phyloP scores from a whole-genome alignment of 2,113 vertebrate species.

The Chloropsis hardwickii region DNA sequence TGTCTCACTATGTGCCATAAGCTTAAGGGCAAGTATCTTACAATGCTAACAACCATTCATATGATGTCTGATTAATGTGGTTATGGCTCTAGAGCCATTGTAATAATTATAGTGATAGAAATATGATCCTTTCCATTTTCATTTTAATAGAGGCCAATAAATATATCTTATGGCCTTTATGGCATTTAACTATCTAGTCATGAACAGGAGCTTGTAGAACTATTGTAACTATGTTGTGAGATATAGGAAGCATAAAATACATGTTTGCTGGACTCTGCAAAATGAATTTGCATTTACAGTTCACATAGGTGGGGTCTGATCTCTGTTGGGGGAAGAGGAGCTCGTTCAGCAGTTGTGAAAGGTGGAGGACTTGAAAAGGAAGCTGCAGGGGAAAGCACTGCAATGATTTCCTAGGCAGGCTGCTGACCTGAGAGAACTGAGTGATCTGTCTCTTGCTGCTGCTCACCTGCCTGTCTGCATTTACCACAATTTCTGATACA shows the following conservation, averaged over 20 bases:
- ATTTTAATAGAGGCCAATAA: slow-evolving; percentile 14
- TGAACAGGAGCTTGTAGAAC: background rate
- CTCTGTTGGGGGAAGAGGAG: background rate
- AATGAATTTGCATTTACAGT: background rate
- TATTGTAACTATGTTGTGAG: background rate
- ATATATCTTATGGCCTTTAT: background rate
- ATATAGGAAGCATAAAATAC: background rate
- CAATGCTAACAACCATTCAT: background rate
- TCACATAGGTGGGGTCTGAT: background rate
- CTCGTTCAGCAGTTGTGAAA: background rate
- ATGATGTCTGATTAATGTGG: slow-evolving; percentile 2
- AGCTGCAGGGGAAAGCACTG: background rate
- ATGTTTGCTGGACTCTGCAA: background rate
- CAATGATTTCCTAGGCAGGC: background rate
- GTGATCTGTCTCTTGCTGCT: background rate
- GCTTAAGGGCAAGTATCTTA: slow-evolving; percentile 6
- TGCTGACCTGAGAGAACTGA: background rate
- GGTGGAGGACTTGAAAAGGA: background rate
- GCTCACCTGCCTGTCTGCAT: background rate
- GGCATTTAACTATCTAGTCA: background rate
- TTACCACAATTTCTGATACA: background rate
- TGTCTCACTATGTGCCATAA: background rate
- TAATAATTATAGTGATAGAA: slow-evolving; percentile 12
- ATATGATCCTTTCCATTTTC: background rate
- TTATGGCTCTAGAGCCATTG: slow-evolving; percentile 6